Evolutionary conservation across 2,888 invertebrate genomes (phyloP), one percentile per base, ranked within the genome.

Genomic region (Apodemia duryi): DNA sequence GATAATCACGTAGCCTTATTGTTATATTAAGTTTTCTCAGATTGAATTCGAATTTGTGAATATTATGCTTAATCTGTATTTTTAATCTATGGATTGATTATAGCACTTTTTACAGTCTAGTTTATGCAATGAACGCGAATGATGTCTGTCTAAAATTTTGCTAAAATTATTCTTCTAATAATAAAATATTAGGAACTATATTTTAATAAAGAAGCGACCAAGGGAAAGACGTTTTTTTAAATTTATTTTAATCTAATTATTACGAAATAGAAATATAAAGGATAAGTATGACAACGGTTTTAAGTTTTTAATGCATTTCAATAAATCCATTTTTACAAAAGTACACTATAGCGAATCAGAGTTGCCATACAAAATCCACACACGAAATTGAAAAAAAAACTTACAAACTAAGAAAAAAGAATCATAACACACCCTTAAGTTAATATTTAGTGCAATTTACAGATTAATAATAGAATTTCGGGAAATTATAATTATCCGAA

Each of bases 381-480:
- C 65, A 72, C 74, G 70, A 75, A 76, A 79, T 71, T 82, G 82
- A 81, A 86, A 83, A 87, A 46, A 46, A 89, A 85, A 87, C 87
- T 86, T 88, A 88, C 66, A 77, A 71, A 80, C 85, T 86, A 88
- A 76, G 75, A 82, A 85, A 84, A 80, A 82, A 81, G 78, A 80
- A 79, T 73, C 73, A 74, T 76, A 77, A 77, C 83, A 83, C 81
- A 80, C 78, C 76, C 76, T 77, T 78, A 68, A 74, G 71, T 75
- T 71, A 75, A 74, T 74, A 74, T 71, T 78, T 78, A 79, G 77
- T 79, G 75, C 74, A 80, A 75, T 80, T 78, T 80, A 81, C 80
- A 82, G 74, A 71, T 77, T 74, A 73, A 71, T 72, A 72, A 69
- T 70, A 68, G 67, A 67, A 68, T 70, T 65, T 65, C 63, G 63